Evolutionary conservation across 1,140 invertebrate species (phyloP).

Genomic region (Bacillus rossius): DNA sequence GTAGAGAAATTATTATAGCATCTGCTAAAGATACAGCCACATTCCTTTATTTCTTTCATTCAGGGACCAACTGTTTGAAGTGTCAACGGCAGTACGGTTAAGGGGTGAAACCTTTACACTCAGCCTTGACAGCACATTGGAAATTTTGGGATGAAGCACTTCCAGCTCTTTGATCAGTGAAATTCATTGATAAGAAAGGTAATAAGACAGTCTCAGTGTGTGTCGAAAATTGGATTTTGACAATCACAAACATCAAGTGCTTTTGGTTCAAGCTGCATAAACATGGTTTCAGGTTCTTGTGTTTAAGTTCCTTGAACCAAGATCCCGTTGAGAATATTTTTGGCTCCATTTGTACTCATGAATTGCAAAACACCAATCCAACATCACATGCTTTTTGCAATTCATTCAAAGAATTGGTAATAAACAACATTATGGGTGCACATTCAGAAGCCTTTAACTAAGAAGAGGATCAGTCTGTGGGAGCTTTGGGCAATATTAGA

Average conservation of each 20-base stretch:
- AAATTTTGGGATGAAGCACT: background rate
- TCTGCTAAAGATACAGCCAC: background rate
- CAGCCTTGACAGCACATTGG: background rate
- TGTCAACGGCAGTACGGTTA: background rate
- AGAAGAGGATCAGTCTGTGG: too few relatives aligned
- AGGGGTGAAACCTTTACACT: background rate
- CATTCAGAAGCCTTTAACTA: too few relatives aligned
- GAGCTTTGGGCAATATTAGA: too few relatives aligned
- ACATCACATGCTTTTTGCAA: too few relatives aligned
- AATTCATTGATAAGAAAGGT: background rate
- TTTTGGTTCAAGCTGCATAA: background rate
- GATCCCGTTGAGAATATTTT: constrained; percentile 4
- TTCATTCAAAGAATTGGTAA: too few relatives aligned
- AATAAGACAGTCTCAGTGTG: background rate
- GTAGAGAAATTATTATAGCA: background rate
- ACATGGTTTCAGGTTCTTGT: background rate
- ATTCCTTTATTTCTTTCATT: background rate
- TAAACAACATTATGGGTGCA: too few relatives aligned
- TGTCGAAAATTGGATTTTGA: background rate
- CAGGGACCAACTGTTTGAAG: background rate
- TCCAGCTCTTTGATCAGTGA: background rate
- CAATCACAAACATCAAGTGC: background rate
- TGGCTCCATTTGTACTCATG: background rate
- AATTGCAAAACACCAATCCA: too few relatives aligned
- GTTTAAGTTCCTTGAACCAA: background rate